Base-by-base conservation (phyloP, 1,140 invertebrate species). In the Apis cerana region DNA sequence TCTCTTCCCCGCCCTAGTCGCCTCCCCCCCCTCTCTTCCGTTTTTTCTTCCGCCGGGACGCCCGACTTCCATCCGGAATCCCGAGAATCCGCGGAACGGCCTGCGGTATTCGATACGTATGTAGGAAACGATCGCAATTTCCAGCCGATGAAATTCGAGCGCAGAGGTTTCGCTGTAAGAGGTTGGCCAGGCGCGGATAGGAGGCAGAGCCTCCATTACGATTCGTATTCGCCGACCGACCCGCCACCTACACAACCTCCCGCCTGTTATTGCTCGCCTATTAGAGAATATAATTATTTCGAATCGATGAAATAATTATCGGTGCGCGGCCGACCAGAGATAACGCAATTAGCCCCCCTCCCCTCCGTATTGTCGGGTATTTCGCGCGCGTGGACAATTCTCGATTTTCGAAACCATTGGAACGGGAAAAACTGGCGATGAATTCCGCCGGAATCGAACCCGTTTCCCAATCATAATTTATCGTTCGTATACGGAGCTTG, bases 251-350 rank as follows among this genome's bases (percentile, higher is more conserved):
- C 33, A 0, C n/a, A n/a, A n/a, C n/a, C 33, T 43, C 33, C 13
- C n/a, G 61, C 21, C 58, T 65, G 64, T 74, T 87, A 87, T 80
- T 80, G 72, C 64, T 80, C 78, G 75, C 75, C 67, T 82, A 79
- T 65, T 64, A 68, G 75, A 56, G 74, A 78, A 82, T 87, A 85
- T 85, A 82, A 87, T 87, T 88, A 88, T 88, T 88, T 88, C 85
- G 72, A 85, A 89, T 85, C 87, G 87, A 88, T 89, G 61, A 77
- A 88, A 88, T 85, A 85, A 86, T 89, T 88, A 87, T 80, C 77
- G 76, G 1, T 19, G 75, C n/a, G 75, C 78, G 83, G 75, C 69
- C 71, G 69, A 61, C 71, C 74, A 79, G 78, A 70, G 85, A 88
- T 88, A 89, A 88, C 87, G 82, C 84, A 78, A 89, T 89, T 86